These are phyloP conservation scores for Chloroclysta siterata DNA, from an alignment of 2,888 invertebrate species.

Conservation along the genomic window DNA sequence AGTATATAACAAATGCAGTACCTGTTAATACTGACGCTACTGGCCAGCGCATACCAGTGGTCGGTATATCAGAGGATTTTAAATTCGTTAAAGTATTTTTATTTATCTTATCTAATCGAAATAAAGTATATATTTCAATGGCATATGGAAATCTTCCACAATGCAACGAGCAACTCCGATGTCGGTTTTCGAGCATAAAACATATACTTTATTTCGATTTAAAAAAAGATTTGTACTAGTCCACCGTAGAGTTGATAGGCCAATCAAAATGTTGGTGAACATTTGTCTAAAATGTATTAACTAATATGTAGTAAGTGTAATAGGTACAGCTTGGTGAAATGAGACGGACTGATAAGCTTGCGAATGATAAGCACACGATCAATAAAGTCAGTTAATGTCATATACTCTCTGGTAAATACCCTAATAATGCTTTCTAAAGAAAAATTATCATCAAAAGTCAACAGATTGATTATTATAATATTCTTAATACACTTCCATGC, in stretches of 20 bases:
- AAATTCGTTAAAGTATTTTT: not conserved
- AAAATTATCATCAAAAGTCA: not conserved
- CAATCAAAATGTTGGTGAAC: not conserved
- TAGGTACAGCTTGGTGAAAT: conserved; percentile 30
- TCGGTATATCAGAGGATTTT: not conserved
- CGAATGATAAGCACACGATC: conserved; percentile 46
- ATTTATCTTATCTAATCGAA: not conserved
- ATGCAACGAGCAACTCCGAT: too few relatives aligned
- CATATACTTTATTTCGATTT: too few relatives aligned
- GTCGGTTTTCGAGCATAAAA: too few relatives aligned
- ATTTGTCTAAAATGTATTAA: not conserved
- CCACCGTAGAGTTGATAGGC: not conserved
- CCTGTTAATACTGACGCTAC: not conserved
- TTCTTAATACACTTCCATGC: conserved; percentile 1
- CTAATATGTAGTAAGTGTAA: not conserved
- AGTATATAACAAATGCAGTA: not conserved
- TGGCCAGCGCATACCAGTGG: not conserved
- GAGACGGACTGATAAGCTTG: conserved; percentile 46
- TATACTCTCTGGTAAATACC: conserved; percentile 2
- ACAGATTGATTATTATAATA: conserved; percentile 3
- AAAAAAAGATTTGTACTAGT: not conserved
- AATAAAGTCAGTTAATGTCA: conserved; percentile 34
- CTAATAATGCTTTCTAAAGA: not conserved
- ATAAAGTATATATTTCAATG: not conserved
- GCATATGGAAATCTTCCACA: too few relatives aligned